Evolutionary conservation across 1,140 invertebrate genomes (phyloP), one percentile per base, ranked within the genome.

Genomic region (Episyrphus balteatus): DNA sequence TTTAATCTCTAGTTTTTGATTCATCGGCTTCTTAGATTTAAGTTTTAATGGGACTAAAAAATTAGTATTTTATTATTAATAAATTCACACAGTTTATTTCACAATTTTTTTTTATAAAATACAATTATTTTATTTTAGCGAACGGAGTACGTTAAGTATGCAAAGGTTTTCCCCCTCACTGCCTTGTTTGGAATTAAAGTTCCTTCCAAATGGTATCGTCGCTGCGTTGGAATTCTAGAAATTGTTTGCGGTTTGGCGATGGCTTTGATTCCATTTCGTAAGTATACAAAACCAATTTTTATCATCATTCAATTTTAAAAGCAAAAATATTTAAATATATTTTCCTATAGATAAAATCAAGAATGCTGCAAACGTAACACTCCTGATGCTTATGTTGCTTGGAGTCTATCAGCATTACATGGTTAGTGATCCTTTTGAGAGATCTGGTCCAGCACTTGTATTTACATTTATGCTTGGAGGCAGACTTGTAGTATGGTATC

Each of bases 391-490:
- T 18, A 94, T 91, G 78, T 59, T 91, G 34, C 80, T 92, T 72
- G 88, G 88, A 21, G 82, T 93, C 38, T 95, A 96, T 70, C 92
- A 90, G 3, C 92, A 96, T 66, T 85, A 86, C 56, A 86, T 90
- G 76, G 83, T 95, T 3, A 86, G 88, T 48, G 91, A 96, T 68
- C 89, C 90, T 52, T 84, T 96, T 64, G 92, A 96, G 66, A 79
- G 90, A 56, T 91, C 88, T 48, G 91, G 90, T 44, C 90, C 92
- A 7, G 85, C 91, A 36, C 70, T 97, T 56, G 91, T 97, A 13
- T 97, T 98, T 70, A 87, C 92, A 58, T 89, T 97, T 57, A 92
- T 98, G 83, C 72, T 98, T n/a, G 83, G 80, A 40, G 94, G 93
- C 55, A 78, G 94, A 51, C 72, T 98, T 37, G 86, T 97, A 13